Percentiles rank a stretch among this genome's conserved stretches.
Evolutionary conservation across 2,797 vertebrate genomes (phyloP).

Genomic region (Anguilla marmorata): DNA sequence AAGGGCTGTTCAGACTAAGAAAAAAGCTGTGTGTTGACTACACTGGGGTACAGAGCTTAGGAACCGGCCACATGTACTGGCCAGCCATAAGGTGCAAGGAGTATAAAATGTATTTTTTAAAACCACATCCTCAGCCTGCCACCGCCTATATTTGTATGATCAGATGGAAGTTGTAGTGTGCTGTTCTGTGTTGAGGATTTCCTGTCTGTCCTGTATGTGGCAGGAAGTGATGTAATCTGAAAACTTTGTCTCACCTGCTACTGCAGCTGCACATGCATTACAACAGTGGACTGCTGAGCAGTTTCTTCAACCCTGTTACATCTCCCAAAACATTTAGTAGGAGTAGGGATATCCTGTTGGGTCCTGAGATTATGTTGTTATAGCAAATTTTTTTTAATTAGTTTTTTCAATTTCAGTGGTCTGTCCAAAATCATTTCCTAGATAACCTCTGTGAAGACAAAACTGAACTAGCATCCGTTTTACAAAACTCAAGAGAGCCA

Average conservation of each 20-base stretch:
- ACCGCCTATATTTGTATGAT: too few species aligned
- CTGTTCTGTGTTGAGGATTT: background rate
- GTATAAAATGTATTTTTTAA: too few species aligned
- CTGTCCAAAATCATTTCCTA: too few species aligned
- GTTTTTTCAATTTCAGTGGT: background rate
- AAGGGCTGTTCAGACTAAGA: background rate
- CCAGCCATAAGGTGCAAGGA: background rate
- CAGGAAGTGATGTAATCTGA: background rate
- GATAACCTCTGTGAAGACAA: too few species aligned
- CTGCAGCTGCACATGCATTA: background rate
- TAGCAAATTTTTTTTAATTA: background rate
- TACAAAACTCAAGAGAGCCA: too few species aligned
- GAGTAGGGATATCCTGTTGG: too few species aligned
- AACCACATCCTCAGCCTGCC: too few species aligned
- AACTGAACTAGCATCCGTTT: too few species aligned
- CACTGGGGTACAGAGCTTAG: background rate
- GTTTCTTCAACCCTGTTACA: too few species aligned
- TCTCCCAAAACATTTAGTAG: too few species aligned
- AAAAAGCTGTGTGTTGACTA: background rate
- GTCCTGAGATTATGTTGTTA: too few species aligned
- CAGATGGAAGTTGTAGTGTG: too few species aligned
- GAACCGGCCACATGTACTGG: background rate
- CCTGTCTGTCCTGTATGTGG: background rate
- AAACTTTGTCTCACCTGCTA: background rate
- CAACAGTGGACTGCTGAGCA: background rate